phyloP scores from a whole-genome alignment of 2,888 invertebrate species.

The Bombylius major region DNA sequence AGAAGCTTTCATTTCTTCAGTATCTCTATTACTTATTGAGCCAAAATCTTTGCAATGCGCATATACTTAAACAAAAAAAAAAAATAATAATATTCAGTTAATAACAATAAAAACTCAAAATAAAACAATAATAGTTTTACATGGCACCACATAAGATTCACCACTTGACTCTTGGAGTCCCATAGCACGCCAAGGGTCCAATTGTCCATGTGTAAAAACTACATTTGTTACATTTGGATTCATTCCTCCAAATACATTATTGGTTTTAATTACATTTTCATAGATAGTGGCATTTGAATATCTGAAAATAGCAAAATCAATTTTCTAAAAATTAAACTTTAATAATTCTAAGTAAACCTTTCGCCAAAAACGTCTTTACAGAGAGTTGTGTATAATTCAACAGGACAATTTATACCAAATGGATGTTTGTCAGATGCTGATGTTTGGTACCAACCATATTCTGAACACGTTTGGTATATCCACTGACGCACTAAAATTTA shows the following conservation, averaged over 20 bases:
- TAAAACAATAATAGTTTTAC: constrained; percentile 13
- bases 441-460: constrained; percentile 92
- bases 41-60: constrained; percentile 29
- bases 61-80: constrained; percentile 18
- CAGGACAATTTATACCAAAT: constrained; percentile 65
- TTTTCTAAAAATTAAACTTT: neutral
- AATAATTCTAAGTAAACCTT: constrained; percentile 38
- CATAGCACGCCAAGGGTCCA: constrained; percentile 80
- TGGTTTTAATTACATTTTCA: constrained; percentile 54
- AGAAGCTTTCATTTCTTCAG: constrained; percentile 24
- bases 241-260: constrained; percentile 65
- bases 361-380: constrained; percentile 73
- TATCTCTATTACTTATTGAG: constrained; percentile 23
- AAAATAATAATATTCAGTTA: neutral
- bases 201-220: constrained; percentile 75
- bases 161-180: constrained; percentile 51
- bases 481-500: constrained; percentile 58
- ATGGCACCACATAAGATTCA: constrained; percentile 19
- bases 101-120: neutral
- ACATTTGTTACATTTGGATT: constrained; percentile 57
- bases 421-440: constrained; percentile 42
- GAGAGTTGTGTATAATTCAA: constrained; percentile 66
- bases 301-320: constrained; percentile 25
- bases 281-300: constrained; percentile 50
- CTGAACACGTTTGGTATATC: constrained; percentile 91